Conservation (phyloP, 2,797 vertebrate genomes). For the Clamator glandarius region DNA sequence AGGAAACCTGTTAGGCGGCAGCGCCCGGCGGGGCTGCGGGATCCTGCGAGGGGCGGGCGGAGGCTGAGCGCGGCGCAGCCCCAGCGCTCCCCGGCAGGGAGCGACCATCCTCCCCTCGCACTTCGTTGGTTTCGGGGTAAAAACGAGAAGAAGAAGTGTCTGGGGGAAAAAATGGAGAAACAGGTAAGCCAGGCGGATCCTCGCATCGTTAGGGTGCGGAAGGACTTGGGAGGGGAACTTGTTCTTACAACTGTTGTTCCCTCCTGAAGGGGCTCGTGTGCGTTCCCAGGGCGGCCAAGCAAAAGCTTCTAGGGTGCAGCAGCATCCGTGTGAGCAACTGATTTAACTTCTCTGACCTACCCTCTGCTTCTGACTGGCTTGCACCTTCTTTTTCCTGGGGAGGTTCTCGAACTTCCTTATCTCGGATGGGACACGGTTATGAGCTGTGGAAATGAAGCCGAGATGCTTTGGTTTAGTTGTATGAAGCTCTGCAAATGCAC, state of each 20-base stretch:
- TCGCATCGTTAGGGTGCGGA: neutral
- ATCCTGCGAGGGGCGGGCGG: neutral
- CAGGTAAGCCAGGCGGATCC: slow-evolving; percentile 65
- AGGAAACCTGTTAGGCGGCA: slow-evolving; percentile 78
- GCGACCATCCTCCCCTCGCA: neutral
- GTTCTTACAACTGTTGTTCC: neutral
- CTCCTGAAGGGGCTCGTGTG: neutral
- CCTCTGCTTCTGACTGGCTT: neutral
- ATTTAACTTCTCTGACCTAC: neutral
- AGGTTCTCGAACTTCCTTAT: slow-evolving; percentile 60
- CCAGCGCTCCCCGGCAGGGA: neutral
- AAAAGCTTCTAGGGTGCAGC: neutral
- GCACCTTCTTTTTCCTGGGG: neutral
- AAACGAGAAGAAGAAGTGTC: neutral
- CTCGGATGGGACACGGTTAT: slow-evolving; percentile 15
- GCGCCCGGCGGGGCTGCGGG: slow-evolving; percentile 53
- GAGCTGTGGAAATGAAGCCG: neutral
- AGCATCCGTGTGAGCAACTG: neutral
- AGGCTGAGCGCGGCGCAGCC: slow-evolving; percentile 55
- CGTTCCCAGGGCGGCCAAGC: neutral
- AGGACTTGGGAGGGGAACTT: neutral
- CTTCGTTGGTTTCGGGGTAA: neutral
- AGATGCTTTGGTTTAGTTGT: neutral
- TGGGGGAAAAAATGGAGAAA: slow-evolving; percentile 70
- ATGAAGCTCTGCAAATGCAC: neutral